Base-by-base conservation (phyloP, 2,888 invertebrate species). In the Drosophila infuscata region DNA sequence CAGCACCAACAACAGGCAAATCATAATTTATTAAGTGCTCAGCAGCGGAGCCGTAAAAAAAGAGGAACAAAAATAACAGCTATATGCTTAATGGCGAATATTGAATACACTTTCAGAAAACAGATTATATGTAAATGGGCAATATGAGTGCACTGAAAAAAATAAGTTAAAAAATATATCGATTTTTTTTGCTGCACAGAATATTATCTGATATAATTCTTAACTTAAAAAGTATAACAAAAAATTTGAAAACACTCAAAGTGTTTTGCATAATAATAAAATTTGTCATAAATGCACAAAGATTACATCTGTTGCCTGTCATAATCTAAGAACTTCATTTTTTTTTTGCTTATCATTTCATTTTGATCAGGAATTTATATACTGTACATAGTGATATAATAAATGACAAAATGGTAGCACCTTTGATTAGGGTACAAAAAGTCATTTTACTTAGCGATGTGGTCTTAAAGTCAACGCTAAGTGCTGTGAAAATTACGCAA, bases 11-110 rank as follows among this genome's bases (percentile, higher is more conserved):
- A 79, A 70, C 62, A 65, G 57, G 48, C 78, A 87, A 87, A 86
- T 87, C 89, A 86, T 86, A 86, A 86, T 89, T 86, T 86, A 86
- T 86, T 82, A 87, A 86, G 86, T 86, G 88, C 81, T 69, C 69
- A 49, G 48, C 63, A 33, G 56, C 68, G 67, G 64, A 63, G 59
- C 38, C 62, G 17, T 53, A 48, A 62, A 61, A 61, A 51, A 60
- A 32, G 11, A 41, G 17, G 36, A 15, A 20, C 35, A 30, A 15
- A 11, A 32, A 35, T 0, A 29, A 25, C 46, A 30, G 12, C 9
- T n/a, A 7, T 15, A 17, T 33, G 5, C 0, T 4, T 2, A 15
- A 35, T 11, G 4, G 5, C 53, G 30, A 60, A 33, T 4, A n/a
- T 15, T 15, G 2, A 8, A 41, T 56, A 36, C 59, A 3, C 59